Evolutionary conservation across 2,797 vertebrate species (phyloP).

Genomic region (Lithobates pipiens): DNA sequence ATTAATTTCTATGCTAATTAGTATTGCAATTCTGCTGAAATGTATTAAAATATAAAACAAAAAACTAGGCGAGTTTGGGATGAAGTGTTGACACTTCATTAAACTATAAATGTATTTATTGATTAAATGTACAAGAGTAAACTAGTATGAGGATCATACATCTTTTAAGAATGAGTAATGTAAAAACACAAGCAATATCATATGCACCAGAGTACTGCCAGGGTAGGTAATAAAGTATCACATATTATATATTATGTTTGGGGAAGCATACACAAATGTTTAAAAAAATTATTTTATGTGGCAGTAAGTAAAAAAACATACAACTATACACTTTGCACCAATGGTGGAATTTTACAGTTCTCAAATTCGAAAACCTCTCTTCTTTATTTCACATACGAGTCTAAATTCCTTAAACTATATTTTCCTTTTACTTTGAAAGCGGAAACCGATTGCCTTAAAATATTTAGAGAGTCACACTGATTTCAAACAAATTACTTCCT

Average conservation of each 20-base stretch:
- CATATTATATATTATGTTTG: conserved; percentile 14
- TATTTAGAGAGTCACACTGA: too few species aligned
- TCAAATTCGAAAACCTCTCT: too few species aligned
- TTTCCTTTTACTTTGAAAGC: too few species aligned
- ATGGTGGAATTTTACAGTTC: too few species aligned
- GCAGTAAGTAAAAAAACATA: conserved; percentile 8
- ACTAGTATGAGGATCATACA: conserved; percentile 21
- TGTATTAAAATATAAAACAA: conserved; percentile 4
- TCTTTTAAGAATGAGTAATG: conserved; percentile 37
- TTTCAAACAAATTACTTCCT: too few species aligned
- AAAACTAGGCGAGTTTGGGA: conserved; percentile 1
- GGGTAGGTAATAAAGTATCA: not conserved
- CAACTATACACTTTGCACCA: not conserved
- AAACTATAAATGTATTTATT: conserved; percentile 37
- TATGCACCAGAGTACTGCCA: conserved; percentile 13
- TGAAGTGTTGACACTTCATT: conserved; percentile 37
- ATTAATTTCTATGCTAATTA: conserved; percentile 32
- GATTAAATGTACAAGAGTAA: conserved; percentile 7
- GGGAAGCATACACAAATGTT: conserved; percentile 9
- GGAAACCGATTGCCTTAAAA: too few species aligned
- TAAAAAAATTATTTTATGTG: conserved; percentile 11
- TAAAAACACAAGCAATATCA: conserved; percentile 6
- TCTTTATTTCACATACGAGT: too few species aligned
- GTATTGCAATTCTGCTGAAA: conserved; percentile 19
- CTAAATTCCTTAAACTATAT: too few species aligned